phyloP scores from a whole-genome alignment of 2,797 vertebrate species.

The Cyprinella venusta region DNA sequence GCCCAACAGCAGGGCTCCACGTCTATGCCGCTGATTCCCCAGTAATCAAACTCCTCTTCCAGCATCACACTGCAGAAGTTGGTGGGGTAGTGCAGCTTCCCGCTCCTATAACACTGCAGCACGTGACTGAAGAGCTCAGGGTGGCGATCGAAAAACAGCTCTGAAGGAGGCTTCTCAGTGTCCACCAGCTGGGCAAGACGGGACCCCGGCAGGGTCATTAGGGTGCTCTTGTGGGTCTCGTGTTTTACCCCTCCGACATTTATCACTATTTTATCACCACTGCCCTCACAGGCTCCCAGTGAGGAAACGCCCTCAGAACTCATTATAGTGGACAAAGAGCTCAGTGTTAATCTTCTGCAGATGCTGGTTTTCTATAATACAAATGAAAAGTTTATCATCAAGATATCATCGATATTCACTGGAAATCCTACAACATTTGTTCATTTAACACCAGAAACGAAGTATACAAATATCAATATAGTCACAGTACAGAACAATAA shows the following conservation, averaged over 20 bases:
- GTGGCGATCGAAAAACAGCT: conserved; percentile 43
- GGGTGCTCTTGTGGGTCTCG: conserved; percentile 31
- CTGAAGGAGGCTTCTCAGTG: neutral
- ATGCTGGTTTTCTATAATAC: neutral
- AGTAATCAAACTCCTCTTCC: conserved; percentile 40
- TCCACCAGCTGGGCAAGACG: conserved; percentile 24
- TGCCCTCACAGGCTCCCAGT: neutral
- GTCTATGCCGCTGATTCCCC: conserved; percentile 34
- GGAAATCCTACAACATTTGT: neutral
- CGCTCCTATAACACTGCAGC: conserved; percentile 40
- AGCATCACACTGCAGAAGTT: conserved; percentile 6
- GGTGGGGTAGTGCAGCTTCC: conserved; percentile 36
- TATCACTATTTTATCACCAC: conserved; percentile 16
- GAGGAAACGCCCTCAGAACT: neutral
- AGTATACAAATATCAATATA: neutral
- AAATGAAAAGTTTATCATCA: neutral
- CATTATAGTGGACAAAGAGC: conserved; percentile 11
- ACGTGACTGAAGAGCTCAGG: conserved; percentile 33
- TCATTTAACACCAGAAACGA: neutral
- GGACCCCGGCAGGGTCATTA: conserved; percentile 35
- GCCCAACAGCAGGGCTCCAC: conserved; percentile 48
- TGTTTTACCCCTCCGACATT: conserved; percentile 37
- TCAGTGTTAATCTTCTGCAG: neutral
- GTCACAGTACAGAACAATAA: too few relatives aligned
- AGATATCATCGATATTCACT: neutral